Percentiles rank a stretch among this genome's conserved stretches.
phyloP scores from a whole-genome alignment of 1,140 invertebrate genomes.

The Vanessa atalanta region DNA sequence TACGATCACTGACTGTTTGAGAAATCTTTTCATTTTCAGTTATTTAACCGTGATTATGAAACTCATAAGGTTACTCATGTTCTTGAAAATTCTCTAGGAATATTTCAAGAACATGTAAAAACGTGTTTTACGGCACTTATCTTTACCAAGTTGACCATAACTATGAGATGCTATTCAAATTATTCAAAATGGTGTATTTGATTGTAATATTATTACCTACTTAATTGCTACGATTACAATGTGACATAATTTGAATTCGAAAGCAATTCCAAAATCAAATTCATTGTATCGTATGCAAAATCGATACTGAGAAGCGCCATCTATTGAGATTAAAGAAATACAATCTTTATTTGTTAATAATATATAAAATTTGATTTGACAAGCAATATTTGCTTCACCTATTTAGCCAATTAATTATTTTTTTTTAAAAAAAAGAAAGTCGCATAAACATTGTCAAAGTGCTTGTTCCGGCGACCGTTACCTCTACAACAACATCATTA shows the following conservation, averaged over 20 bases:
- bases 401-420: too few species aligned
- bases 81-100: conserved; percentile 26
- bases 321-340: conserved; percentile 11
- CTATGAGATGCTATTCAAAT: too few species aligned
- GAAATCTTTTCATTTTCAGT: conserved; percentile 29
- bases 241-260: too few species aligned
- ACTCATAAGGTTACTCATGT: conserved; percentile 26
- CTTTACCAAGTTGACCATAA: neutral
- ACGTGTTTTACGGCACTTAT: too few species aligned
- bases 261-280: neutral
- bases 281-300: neutral
- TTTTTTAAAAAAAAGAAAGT: too few species aligned
- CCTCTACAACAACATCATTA: neutral
- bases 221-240: too few species aligned
- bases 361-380: neutral
- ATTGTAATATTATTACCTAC: neutral
- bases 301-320: conserved; percentile 9
- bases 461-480: too few species aligned
- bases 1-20: conserved; percentile 32
- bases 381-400: too few species aligned
- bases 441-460: too few species aligned
- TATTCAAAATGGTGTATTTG: neutral
- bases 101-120: conserved; percentile 20
- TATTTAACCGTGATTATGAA: conserved; percentile 36
- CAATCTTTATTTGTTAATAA: neutral